These are phyloP conservation scores for Athalia cordata DNA, from an alignment of 2,888 invertebrate genomes.

Conservation along the genomic window DNA sequence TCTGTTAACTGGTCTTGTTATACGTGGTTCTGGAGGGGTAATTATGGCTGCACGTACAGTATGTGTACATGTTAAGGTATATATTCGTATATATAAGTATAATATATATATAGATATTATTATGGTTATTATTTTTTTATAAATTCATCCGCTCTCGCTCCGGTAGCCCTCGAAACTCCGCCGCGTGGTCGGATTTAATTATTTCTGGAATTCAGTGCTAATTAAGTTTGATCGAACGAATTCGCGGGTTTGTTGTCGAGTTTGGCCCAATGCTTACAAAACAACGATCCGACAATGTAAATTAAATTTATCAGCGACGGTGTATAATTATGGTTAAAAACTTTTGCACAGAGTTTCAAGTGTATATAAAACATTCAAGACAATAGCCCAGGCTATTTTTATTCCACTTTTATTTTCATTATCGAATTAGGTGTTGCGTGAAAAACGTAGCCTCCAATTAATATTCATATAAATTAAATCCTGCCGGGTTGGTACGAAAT, in stretches of 20 bases:
- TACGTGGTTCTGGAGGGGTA: constrained; percentile 16
- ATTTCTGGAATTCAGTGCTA: constrained; percentile 70
- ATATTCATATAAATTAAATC: constrained; percentile 24
- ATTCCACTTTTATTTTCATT: constrained; percentile 6
- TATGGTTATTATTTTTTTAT: constrained; percentile 29
- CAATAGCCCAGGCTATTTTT: constrained; percentile 6
- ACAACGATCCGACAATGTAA: constrained; percentile 66
- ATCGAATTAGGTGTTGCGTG: constrained; percentile 30
- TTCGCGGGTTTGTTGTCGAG: constrained; percentile 67
- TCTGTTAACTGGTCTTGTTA: constrained; percentile 29
- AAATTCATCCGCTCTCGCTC: constrained; percentile 33
- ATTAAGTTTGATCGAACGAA: constrained; percentile 71
- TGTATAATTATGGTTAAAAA: constrained; percentile 40
- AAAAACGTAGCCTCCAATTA: constrained; percentile 32
- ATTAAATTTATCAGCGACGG: constrained; percentile 62
- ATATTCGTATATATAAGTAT: constrained; percentile 3
- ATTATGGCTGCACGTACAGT: neutral
- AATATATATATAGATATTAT: neutral
- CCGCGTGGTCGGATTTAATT: constrained; percentile 66
- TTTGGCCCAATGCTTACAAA: constrained; percentile 65
- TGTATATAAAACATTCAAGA: constrained; percentile 39
- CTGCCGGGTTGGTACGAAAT: neutral
- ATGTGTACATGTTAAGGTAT: neutral
- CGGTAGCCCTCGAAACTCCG: constrained; percentile 36
- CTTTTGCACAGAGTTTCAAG: constrained; percentile 37